Evolutionary conservation across 2,797 vertebrate genomes (phyloP).

Genomic region (Cyclopterus lumpus): DNA sequence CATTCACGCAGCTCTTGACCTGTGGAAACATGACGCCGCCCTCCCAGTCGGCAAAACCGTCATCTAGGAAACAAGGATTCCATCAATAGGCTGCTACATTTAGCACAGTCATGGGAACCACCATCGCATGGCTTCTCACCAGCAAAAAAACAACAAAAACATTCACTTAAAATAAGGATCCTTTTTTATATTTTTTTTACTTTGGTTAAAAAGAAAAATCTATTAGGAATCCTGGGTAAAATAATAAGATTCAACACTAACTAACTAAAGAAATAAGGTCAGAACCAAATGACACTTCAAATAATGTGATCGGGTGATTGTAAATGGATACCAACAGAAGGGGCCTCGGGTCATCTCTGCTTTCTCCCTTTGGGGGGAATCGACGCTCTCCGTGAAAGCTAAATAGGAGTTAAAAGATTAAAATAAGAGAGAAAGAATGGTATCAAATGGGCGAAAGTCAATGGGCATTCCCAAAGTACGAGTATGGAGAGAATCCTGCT

Average conservation of each 20-base stretch:
- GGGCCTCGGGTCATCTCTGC: neutral
- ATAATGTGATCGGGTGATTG: neutral
- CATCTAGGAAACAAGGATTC: conserved; percentile 40
- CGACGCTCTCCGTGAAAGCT: neutral
- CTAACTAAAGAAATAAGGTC: neutral
- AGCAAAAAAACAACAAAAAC: conserved; percentile 32
- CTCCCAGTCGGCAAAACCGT: conserved; percentile 2
- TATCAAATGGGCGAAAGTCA: neutral
- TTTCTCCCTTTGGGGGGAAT: neutral
- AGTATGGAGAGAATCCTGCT: neutral
- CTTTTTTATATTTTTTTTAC: neutral
- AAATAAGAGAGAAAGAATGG: neutral
- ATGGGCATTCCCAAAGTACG: neutral
- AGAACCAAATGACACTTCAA: neutral
- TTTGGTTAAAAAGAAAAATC: neutral
- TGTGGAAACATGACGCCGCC: neutral
- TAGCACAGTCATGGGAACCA: conserved; percentile 55
- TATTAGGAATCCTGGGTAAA: neutral
- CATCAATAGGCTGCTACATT: conserved; percentile 63
- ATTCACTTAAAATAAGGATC: conserved; percentile 4
- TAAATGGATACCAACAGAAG: neutral
- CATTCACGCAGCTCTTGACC: conserved; percentile 4
- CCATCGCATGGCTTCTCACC: neutral
- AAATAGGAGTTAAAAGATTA: neutral
- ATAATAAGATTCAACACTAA: neutral